Percentiles rank a stretch among this genome's conserved stretches.
These are phyloP conservation scores for Drosophila barbarae DNA, from an alignment of 2,888 invertebrate genomes.

Conservation along the genomic window DNA sequence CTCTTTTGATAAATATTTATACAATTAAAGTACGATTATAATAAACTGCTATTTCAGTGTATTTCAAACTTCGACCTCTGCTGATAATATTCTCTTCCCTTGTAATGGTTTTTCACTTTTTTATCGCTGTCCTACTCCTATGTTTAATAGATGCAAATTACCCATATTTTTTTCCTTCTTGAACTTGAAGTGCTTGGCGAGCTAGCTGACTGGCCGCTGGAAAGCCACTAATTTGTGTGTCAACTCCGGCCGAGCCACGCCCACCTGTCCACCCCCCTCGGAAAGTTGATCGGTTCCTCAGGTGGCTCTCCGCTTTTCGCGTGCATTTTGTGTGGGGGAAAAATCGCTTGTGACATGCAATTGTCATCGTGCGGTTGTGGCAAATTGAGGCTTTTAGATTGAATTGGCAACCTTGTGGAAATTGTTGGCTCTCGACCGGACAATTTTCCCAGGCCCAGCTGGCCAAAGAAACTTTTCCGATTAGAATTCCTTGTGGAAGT, in stretches of 20 bases:
- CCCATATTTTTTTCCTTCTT: slow-evolving; percentile 28
- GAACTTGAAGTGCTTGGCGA: slow-evolving; percentile 63
- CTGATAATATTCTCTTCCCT: background rate
- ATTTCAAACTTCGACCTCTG: background rate
- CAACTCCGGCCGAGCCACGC: slow-evolving; percentile 50
- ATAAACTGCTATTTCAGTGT: no score
- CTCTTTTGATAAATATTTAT: no score
- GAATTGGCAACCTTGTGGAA: slow-evolving; percentile 33
- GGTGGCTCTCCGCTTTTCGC: slow-evolving; percentile 45
- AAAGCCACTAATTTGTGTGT: slow-evolving; percentile 69
- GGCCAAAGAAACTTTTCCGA: slow-evolving; percentile 25
- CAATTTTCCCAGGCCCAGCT: slow-evolving; percentile 58
- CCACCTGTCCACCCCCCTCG: slow-evolving; percentile 31
- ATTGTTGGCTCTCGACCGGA: slow-evolving; percentile 48
- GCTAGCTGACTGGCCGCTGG: background rate
- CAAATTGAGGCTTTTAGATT: slow-evolving; percentile 57
- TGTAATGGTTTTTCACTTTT: slow-evolving; percentile 13
- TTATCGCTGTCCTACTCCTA: slow-evolving; percentile 7
- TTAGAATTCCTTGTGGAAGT: slow-evolving; percentile 38
- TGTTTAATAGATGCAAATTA: slow-evolving; percentile 36
- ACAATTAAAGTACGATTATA: no score
- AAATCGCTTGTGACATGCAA: slow-evolving; percentile 62
- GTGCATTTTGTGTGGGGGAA: slow-evolving; percentile 44
- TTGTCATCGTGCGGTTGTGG: slow-evolving; percentile 66
- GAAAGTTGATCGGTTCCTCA: slow-evolving; percentile 11